Base-by-base conservation (phyloP, 2,113 vertebrate genomes). In the Pomatorhinus ruficollis region DNA sequence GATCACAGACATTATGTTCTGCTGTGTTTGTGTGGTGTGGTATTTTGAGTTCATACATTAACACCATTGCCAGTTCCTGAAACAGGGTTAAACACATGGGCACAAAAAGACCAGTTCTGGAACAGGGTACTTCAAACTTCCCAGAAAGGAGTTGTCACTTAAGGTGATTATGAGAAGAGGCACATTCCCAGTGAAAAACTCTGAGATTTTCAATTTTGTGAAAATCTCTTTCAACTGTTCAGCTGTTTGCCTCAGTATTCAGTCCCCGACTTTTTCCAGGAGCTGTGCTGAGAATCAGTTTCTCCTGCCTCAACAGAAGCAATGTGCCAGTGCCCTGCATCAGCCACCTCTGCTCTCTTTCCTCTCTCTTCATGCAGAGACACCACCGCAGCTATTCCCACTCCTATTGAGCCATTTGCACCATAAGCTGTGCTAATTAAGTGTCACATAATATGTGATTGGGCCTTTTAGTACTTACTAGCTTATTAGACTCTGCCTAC, bases 1-100 rank as follows among this genome's bases (percentile, higher is more conserved):
- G 94, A 84, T 93, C 88, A 95, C 57, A 88, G 71, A 42, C 49
- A 94, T 92, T 59, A 39, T 40, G 60, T 53, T 79, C 56, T 50
- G 60, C 20, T 84, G 40, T 83, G 68, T 78, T 86, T 92, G n/a
- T 44, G 30, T 66, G 94, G 87, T 15, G 39, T 16, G 54, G 19
- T 64, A 87, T 92, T 97, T 92, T 53, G 93, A 61, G 87, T 79
- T 54, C 52, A 37, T 44, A 31, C 42, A n/a, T 83, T 50, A 57
- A 83, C 85, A 93, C 54, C 63, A 19, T 20, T 83, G 52, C 40
- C 79, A 91, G 40, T 18, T 91, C 47, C 78, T 88, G 50, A 83
- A 87, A 96, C 35, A 60, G 57, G 21, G 31, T 70, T 72, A 87
- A 85, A 93, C 25, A 76, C 42, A 27, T 15, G 35, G 39, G 28